phyloP scores from a whole-genome alignment of 92 coral and sea anemone genomes.

The Virgularia gustaviana region DNA sequence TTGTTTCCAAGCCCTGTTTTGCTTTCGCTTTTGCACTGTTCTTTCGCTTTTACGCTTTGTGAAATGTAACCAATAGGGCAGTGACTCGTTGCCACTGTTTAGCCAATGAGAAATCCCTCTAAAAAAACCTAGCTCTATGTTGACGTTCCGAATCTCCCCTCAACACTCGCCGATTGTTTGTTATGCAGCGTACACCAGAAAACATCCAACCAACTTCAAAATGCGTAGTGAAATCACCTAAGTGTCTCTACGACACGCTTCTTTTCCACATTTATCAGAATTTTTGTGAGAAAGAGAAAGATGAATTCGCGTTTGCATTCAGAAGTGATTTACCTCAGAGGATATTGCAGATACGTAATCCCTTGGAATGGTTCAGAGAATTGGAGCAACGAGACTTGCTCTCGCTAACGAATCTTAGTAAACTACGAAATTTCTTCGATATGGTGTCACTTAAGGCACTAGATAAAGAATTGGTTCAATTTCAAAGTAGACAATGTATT shows the following conservation, averaged over 20 bases:
- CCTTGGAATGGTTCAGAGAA: constrained; percentile 5
- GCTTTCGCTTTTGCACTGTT: no score
- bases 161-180: neutral
- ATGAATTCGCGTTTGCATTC: constrained; percentile 2
- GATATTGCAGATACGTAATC: constrained; percentile 8
- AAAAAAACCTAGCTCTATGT: no score
- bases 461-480: neutral
- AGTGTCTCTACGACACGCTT: constrained; percentile 2
- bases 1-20: no score
- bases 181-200: neutral
- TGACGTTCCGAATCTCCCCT: no score
- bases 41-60: no score
- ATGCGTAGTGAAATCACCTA: constrained; percentile 33
- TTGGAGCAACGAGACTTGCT: constrained; percentile 5
- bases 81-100: no score
- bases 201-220: neutral
- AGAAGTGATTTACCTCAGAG: constrained; percentile 4
- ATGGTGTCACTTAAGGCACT: neutral
- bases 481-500: neutral
- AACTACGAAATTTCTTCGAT: neutral
- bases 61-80: no score
- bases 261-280: constrained; percentile 5
- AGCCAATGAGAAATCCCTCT: no score
- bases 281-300: constrained; percentile 18
- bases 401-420: neutral